Evolutionary conservation across 2,888 invertebrate genomes (phyloP).

Genomic region (Drosophila sordidula): DNA sequence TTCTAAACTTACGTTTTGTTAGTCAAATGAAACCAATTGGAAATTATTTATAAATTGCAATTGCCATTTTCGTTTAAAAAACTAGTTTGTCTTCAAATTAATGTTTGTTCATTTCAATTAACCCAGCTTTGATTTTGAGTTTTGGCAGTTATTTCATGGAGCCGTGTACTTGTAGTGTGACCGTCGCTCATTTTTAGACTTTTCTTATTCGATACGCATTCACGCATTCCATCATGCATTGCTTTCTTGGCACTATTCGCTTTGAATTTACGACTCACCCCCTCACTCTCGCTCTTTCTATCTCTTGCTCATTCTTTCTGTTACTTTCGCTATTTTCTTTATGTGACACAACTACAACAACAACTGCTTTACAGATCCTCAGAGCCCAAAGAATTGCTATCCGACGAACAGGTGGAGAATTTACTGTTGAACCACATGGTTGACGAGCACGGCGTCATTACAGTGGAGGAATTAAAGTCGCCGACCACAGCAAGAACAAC

Average conservation of each 20-base stretch:
- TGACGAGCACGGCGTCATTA: slow-evolving; percentile 81
- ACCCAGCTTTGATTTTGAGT: background rate
- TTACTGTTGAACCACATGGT: slow-evolving; percentile 83
- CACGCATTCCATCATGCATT: slow-evolving; percentile 5
- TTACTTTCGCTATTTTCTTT: slow-evolving; percentile 31
- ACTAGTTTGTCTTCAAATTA: background rate
- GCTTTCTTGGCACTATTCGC: slow-evolving; percentile 3
- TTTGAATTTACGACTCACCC: slow-evolving; percentile 6
- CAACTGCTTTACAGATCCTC: slow-evolving; percentile 77
- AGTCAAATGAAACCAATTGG: too few species aligned
- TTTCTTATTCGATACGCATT: slow-evolving; percentile 7
- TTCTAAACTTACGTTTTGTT: background rate
- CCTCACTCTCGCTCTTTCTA: background rate
- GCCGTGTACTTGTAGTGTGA: slow-evolving; percentile 27
- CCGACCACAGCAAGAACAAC: slow-evolving; percentile 57
- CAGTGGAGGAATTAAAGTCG: slow-evolving; percentile 81
- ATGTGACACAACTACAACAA: slow-evolving; percentile 38
- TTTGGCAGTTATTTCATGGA: slow-evolving; percentile 33
- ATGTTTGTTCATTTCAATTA: background rate
- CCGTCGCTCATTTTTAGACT: slow-evolving; percentile 19
- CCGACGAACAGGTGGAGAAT: slow-evolving; percentile 85
- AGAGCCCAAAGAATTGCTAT: slow-evolving; percentile 84
- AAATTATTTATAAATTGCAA: too few species aligned
- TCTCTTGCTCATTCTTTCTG: slow-evolving; percentile 18
- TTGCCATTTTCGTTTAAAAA: background rate